phyloP scores from a whole-genome alignment of 2,113 vertebrate genomes.

The pig (Sus scrofa) region T2T-Sscrofa CM000826.6:19490501-19491000 shows the following conservation, averaged over 20 bases:
- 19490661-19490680: no score
- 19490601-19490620: no score
- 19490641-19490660: no score
- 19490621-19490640: no score
- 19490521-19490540: no score
- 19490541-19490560: no score
- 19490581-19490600: no score
- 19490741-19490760: not conserved
- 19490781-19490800: not conserved
- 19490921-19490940: not conserved
- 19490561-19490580: no score
- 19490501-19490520: not conserved
- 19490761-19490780: conserved; percentile 27
- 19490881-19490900: not conserved
- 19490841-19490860: not conserved
- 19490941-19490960: not conserved
- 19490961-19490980: not conserved
- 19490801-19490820: not conserved
- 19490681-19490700: no score
- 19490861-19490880: not conserved
- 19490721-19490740: not conserved
- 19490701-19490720: not conserved
- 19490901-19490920: not conserved
- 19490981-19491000: not conserved
- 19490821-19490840: not conserved